A percentile compares a stretch with the other conserved stretches of the same genome.
Evolutionary conservation across 2,888 invertebrate species (phyloP).

Genomic region (Drosophila birchii): DNA sequence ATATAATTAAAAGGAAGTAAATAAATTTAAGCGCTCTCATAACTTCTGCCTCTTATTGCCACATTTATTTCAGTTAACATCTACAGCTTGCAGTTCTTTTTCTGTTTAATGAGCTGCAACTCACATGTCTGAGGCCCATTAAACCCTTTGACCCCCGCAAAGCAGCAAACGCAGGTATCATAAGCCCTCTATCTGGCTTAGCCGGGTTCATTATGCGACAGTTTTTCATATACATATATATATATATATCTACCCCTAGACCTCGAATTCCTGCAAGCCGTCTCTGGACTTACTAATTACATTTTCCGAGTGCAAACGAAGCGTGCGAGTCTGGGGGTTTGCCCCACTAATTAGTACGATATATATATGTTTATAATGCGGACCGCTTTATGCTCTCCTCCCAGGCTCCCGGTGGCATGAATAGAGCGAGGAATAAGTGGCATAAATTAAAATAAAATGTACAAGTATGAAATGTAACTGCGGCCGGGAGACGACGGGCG

Average conservation of each 20-base stretch:
- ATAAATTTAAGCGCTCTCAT: not conserved
- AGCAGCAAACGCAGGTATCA: conserved; percentile 51
- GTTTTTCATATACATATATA: conserved; percentile 52
- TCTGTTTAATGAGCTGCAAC: conserved; percentile 53
- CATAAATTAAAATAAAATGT: conserved; percentile 80
- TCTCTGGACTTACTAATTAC: conserved; percentile 72
- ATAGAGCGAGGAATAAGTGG: conserved; percentile 69
- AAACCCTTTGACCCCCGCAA: conserved; percentile 64
- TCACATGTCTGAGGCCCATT: conserved; percentile 71
- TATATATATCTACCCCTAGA: conserved; percentile 5
- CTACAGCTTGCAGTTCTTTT: conserved; percentile 6
- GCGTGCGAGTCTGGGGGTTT: conserved; percentile 65
- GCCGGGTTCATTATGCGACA: conserved; percentile 76
- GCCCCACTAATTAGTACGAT: conserved; percentile 76
- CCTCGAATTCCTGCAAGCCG: conserved; percentile 21
- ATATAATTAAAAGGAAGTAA: not conserved
- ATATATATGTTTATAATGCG: conserved; percentile 51
- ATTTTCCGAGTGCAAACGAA: conserved; percentile 81
- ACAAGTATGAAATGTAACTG: conserved; percentile 77
- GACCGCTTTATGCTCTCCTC: conserved; percentile 44
- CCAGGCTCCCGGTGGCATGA: conserved; percentile 42
- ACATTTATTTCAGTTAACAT: conserved; percentile 17
- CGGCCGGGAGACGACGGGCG: conserved; percentile 52
- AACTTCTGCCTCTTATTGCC: not conserved
- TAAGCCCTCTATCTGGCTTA: conserved; percentile 52